Conservation (phyloP, 2,888 invertebrate genomes). For the Aphidoletes aphidimyza region DNA sequence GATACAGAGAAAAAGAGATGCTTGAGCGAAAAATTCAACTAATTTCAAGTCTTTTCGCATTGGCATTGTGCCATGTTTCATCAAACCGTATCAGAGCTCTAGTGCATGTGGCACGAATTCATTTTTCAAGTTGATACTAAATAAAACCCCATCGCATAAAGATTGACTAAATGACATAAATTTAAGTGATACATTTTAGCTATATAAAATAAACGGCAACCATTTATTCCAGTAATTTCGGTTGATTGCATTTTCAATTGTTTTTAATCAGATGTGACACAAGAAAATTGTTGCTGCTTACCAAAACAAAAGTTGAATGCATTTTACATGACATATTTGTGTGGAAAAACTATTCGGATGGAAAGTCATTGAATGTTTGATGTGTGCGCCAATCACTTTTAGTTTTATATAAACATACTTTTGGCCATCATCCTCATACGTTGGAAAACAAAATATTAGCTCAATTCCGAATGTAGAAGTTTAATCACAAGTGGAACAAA, state of each 20-base stretch:
- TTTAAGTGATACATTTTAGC: constrained; percentile 9
- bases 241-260: not conserved
- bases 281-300: too few relatives aligned
- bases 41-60: not conserved
- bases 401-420: too few relatives aligned
- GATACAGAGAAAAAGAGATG: not conserved
- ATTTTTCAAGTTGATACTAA: not conserved
- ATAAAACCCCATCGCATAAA: not conserved
- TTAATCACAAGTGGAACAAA: too few relatives aligned
- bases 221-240: constrained; percentile 8
- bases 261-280: not conserved
- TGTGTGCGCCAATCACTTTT: too few relatives aligned
- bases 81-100: not conserved
- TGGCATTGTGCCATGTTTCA: constrained; percentile 31
- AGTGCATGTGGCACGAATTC: not conserved
- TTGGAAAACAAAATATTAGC: too few relatives aligned
- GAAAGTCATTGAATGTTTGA: too few relatives aligned
- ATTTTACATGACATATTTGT: too few relatives aligned
- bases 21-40: not conserved
- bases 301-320: too few relatives aligned
- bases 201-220: not conserved
- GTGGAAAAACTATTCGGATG: too few relatives aligned
- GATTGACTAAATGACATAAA: not conserved
- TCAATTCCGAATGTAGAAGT: too few relatives aligned
- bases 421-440: too few relatives aligned